Evolutionary conservation across 2,797 vertebrate species (phyloP), one percentile per base, ranked within the genome.

Genomic region (Semaprochilodus insignis): DNA sequence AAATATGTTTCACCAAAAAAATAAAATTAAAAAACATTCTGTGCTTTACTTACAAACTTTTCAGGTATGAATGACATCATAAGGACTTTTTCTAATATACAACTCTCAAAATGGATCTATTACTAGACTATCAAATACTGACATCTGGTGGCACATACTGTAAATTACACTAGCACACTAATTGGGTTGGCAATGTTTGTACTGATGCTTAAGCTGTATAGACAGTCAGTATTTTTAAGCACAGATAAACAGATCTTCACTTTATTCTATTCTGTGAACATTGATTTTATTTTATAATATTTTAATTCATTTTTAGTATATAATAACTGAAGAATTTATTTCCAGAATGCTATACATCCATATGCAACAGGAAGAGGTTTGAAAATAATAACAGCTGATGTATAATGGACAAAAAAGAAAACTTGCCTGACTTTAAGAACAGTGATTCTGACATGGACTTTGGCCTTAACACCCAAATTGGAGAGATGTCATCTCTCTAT

Each of bases 101-200:
- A 15, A n/a, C 21, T 11, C 13, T 13, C 6, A 67, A 62, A 25
- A 54, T 36, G 15, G 21, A 31, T 0, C 8, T 79, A 44, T 36
- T 21, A 57, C 17, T 81, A 81, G 62, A 54, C 48, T 81, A 60
- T 82, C 52, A 79, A 80, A 78, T 74, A 63, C 75, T 72, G 81
- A 23, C 72, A 81, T 77, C 63, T 86, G n/a, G 81, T 83, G 86
- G 78, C 15, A 36, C 0, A 21, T 2, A 71, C 3, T 51, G 36
- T 4, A 21, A 65, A 60, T 72, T 59, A 72, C 60, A 76, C 17
- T 52, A 23, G 21, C 16, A 16, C 21, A 15, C 2, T 55, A 55
- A 1, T 34, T 73, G 0, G 6, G 7, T 36, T n/a, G 10, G 11
- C 19, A 23, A 70, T 44, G 34, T 31, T 31, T 1, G 31, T 1